A percentile compares a stretch with the other conserved stretches of the same genome.
These are phyloP conservation scores for Anhinga rufa DNA, from an alignment of 2,113 vertebrate genomes.

Conservation along the genomic window DNA sequence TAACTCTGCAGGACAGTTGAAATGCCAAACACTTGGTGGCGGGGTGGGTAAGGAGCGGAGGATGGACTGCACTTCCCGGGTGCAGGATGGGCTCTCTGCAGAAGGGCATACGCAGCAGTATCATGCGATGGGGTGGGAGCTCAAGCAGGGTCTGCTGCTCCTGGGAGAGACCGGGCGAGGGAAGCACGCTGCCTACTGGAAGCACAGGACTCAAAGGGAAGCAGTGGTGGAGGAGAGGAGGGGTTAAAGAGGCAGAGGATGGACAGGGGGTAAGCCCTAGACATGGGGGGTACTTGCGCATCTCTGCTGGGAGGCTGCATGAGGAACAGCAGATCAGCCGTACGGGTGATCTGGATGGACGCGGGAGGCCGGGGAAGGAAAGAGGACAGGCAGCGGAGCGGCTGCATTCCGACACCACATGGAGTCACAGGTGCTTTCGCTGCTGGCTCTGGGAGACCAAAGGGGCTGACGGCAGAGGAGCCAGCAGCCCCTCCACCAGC, in stretches of 20 bases:
- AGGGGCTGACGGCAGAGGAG: background rate
- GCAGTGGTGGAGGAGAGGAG: background rate
- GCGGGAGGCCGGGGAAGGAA: background rate
- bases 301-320: background rate
- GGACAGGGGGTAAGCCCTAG: background rate
- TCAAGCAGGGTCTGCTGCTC: background rate
- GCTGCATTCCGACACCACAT: background rate
- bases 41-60: background rate
- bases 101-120: background rate
- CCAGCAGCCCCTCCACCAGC: background rate
- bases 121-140: background rate
- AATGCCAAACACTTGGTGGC: background rate
- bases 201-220: background rate
- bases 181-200: background rate
- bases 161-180: rapidly evolving
- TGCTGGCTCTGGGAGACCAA: background rate
- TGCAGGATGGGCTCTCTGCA: background rate
- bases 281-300: background rate
- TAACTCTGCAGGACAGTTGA: background rate
- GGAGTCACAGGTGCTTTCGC: background rate
- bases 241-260: background rate
- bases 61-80: background rate
- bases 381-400: background rate
- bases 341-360: rapidly evolving
- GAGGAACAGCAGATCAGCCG: background rate